Evolutionary conservation across 2,797 vertebrate genomes (phyloP), one percentile per base, ranked within the genome.

Genomic region (Allobates femoralis): DNA sequence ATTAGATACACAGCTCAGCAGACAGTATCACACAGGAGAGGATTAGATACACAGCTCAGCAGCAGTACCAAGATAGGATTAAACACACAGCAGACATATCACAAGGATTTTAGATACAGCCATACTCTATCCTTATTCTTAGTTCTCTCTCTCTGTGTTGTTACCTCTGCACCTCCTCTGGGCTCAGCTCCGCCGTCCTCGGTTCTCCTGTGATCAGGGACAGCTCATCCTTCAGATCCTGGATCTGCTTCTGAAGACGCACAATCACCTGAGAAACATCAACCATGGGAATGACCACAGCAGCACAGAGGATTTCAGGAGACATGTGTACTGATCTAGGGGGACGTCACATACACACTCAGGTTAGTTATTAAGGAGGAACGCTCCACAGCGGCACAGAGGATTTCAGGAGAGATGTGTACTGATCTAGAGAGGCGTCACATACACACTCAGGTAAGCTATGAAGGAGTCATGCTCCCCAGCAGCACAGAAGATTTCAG

Each of bases 191-290:
- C 83, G 97, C 95, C 0, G 92, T 93, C 90, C 95, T 95, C 90
- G 91, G 93, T 89, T 96, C 92, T 81, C 97, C 97, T 0, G 96
- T 97, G 88, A 96, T 90, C 89, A 99, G 85, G 1, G 90, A 91
- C 89, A 99, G 93, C 89, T 99, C 97, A 84, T 96, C 95, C 90
- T 95, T 98, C 90, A 99, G 91, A 21, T 93, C 93, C 89, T 95
- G 95, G 89, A 97, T 92, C 90, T 99, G 97, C 85, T 93, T 96
- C 90, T 95, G 96, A 88, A 99, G 92, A 83, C 92, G 95, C 10
- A 90, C 50, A 81, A 98, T 97, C 87, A 97, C 56, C 98, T 99
- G 89, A n/a, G 53, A 32, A 30, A 15, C 3, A 64, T n/a, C 7
- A 26, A 21, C 21, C 18, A 21, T 11, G 66, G 0, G 19, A 34